A percentile compares a stretch with the other conserved stretches of the same genome.
Evolutionary conservation across 2,113 vertebrate genomes (phyloP).

Genomic region (Nannobrachium achirus): DNA sequence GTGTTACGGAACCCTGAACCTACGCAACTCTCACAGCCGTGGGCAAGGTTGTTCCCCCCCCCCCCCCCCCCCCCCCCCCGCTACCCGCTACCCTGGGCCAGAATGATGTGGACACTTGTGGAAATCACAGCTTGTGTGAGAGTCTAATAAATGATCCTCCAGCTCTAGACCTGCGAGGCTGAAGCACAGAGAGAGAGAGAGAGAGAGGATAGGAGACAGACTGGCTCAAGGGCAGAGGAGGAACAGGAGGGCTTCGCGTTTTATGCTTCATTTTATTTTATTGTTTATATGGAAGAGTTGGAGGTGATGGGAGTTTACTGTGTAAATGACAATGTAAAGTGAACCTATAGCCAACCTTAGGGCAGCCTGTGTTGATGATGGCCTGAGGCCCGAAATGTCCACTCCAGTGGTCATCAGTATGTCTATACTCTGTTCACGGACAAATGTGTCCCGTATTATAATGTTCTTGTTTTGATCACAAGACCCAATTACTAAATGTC

Average conservation of each 20-base stretch:
- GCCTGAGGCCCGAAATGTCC: too few species aligned
- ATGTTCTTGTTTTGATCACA: too few species aligned
- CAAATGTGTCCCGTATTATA: too few species aligned
- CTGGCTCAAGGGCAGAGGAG: conserved; percentile 67
- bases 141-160: conserved; percentile 72
- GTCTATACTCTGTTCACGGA: too few species aligned
- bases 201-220: conserved; percentile 44
- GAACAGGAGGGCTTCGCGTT: conserved; percentile 44
- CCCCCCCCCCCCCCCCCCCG: too few species aligned
- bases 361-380: too few species aligned
- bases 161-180: conserved; percentile 56
- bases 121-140: conserved; percentile 65
- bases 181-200: conserved; percentile 41
- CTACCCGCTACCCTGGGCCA: conserved; percentile 54
- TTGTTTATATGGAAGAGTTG: conserved; percentile 27
- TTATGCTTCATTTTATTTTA: background rate
- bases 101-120: conserved; percentile 61
- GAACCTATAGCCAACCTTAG: too few species aligned
- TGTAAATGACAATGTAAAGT: conserved; percentile 66
- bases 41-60: conserved; percentile 61
- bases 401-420: too few species aligned
- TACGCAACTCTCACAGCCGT: conserved; percentile 34
- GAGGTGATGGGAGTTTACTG: conserved; percentile 62
- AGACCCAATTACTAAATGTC: too few species aligned
- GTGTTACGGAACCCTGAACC: background rate